These are phyloP conservation scores for Amblyraja radiata DNA, from an alignment of 2,797 vertebrate genomes.

Conservation along the genomic window DNA sequence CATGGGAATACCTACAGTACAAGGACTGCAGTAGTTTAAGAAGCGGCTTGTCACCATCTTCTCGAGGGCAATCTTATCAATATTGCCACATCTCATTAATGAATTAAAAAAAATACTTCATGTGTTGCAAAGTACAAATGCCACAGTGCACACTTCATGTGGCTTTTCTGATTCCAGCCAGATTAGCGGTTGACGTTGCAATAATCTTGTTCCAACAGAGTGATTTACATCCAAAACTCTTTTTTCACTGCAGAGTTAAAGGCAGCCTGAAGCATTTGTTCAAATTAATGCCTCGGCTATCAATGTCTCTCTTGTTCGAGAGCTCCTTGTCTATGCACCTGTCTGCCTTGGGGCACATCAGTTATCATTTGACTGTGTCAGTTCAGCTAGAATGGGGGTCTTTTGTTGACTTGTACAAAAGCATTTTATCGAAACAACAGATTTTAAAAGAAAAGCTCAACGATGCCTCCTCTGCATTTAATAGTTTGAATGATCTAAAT, in stretches of 20 bases:
- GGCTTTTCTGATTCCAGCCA: not conserved
- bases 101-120: not conserved
- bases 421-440: not conserved
- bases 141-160: too few species aligned
- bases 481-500: not conserved
- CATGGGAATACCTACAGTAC: too few species aligned
- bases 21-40: too few species aligned
- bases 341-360: not conserved
- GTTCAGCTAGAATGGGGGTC: not conserved
- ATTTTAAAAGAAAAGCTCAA: not conserved
- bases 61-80: too few species aligned
- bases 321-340: not conserved
- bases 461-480: not conserved
- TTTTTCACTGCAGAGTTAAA: not conserved
- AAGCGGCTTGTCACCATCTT: too few species aligned
- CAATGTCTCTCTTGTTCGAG: not conserved
- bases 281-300: not conserved
- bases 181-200: not conserved
- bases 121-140: not conserved
- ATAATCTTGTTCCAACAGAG: not conserved
- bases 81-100: too few species aligned
- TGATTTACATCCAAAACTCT: not conserved
- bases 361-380: not conserved
- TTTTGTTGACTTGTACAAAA: not conserved
- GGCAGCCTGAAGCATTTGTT: not conserved